phyloP scores from a whole-genome alignment of 2,113 vertebrate species.

The Athene cunicularia region DNA sequence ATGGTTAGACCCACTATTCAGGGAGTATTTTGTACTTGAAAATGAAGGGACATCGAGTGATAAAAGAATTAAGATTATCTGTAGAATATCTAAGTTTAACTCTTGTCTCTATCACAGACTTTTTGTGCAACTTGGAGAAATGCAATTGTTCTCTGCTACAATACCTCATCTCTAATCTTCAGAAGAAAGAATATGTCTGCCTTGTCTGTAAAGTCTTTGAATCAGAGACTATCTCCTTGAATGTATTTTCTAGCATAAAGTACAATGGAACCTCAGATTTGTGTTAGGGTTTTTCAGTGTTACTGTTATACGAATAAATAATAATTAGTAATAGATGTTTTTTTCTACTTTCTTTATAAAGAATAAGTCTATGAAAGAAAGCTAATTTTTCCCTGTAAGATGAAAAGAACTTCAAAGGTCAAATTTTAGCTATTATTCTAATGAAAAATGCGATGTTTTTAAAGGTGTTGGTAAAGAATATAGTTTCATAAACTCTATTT shows the following conservation, averaged over 20 bases:
- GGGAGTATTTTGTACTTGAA: conserved; percentile 28
- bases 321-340: conserved; percentile 36
- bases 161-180: conserved; percentile 36
- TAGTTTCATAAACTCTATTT: conserved; percentile 9
- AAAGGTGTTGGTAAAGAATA: neutral
- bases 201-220: conserved; percentile 36
- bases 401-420: conserved; percentile 29
- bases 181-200: neutral
- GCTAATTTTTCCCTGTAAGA: neutral
- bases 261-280: conserved; percentile 38
- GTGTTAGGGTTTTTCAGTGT: neutral
- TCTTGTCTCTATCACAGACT: neutral
- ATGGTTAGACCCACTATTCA: neutral
- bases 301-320: conserved; percentile 35
- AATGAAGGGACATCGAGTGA: neutral
- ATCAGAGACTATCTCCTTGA: neutral
- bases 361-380: neutral
- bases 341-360: neutral
- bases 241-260: neutral
- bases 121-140: conserved; percentile 6
- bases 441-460: neutral
- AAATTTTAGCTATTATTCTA: conserved; percentile 30
- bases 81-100: conserved; percentile 23
- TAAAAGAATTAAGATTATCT: conserved; percentile 35
- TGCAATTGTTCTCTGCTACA: conserved; percentile 39